Percentiles rank a stretch among this genome's conserved stretches.
Conservation (phyloP, 2,797 vertebrate species). For the Phrynocephalus forsythii region DNA sequence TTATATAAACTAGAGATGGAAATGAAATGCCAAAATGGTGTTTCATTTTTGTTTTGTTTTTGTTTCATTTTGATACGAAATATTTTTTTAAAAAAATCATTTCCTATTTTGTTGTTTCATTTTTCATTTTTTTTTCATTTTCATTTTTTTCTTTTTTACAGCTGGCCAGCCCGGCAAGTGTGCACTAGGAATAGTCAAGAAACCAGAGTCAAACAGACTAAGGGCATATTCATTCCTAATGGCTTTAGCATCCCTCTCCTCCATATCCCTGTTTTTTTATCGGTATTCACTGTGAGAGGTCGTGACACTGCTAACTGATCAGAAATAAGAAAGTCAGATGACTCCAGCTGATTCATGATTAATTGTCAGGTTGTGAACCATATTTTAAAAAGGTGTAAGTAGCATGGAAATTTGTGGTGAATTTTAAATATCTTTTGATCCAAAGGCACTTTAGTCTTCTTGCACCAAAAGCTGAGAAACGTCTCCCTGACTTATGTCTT, state of each 20-base stretch:
- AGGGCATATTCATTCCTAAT: background rate
- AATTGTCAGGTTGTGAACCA: conserved; percentile 59
- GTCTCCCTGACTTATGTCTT: conserved; percentile 71
- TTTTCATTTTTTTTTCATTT: too few species aligned
- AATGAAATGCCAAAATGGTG: too few species aligned
- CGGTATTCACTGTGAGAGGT: conserved; percentile 32
- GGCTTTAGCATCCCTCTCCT: background rate
- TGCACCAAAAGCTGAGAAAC: conserved; percentile 57
- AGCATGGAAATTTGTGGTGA: conserved; percentile 72
- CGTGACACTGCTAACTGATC: conserved; percentile 62
- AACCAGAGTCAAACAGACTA: background rate
- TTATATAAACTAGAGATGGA: too few species aligned
- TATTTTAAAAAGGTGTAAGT: conserved; percentile 69
- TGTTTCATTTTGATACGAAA: too few species aligned
- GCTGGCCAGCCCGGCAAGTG: too few species aligned
- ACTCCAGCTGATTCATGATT: conserved; percentile 37
- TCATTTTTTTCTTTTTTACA: too few species aligned
- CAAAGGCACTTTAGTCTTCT: conserved; percentile 66
- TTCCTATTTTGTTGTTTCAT: too few species aligned
- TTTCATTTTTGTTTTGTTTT: too few species aligned
- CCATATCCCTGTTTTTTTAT: background rate
- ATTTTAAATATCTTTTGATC: conserved; percentile 73
- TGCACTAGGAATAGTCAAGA: background rate
- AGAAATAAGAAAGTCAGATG: conserved; percentile 58
- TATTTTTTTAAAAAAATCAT: too few species aligned